Conservation (phyloP, 2,113 vertebrate genomes). For the Gavia stellata region DNA sequence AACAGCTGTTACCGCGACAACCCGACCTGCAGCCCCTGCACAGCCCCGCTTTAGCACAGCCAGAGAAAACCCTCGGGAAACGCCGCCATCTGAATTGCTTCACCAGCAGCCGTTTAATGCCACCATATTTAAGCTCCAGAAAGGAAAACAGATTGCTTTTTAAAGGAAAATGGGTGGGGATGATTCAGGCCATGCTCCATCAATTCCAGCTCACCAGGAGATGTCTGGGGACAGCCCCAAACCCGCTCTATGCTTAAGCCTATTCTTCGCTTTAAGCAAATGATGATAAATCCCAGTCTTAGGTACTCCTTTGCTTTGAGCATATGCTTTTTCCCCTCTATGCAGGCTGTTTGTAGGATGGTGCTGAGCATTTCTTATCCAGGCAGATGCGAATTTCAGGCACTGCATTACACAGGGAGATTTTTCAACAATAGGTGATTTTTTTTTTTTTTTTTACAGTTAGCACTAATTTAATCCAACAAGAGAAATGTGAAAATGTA, state of each 20-base stretch:
- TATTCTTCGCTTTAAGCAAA: neutral
- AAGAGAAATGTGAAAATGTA: neutral
- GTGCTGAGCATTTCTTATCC: neutral
- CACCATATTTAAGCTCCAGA: neutral
- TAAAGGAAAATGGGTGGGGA: conserved; percentile 1
- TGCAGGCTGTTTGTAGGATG: neutral
- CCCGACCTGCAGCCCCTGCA: neutral
- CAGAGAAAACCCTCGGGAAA: neutral
- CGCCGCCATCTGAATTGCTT: neutral
- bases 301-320: neutral
- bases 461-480: neutral
- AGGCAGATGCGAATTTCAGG: neutral
- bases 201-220: neutral
- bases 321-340: neutral
- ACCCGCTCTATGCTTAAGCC: neutral
- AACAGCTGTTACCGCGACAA: conserved; percentile 44
- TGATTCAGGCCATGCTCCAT: neutral
- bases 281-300: neutral
- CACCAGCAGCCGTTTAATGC: neutral
- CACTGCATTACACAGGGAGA: neutral
- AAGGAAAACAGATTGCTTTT: conserved; percentile 31
- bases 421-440: neutral
- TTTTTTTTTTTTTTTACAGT: neutral
- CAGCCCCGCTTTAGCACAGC: neutral
- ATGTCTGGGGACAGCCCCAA: neutral